Evolutionary conservation across 2,113 vertebrate species (phyloP), one percentile per base, ranked within the genome.

Genomic region (Canis aureus): DNA sequence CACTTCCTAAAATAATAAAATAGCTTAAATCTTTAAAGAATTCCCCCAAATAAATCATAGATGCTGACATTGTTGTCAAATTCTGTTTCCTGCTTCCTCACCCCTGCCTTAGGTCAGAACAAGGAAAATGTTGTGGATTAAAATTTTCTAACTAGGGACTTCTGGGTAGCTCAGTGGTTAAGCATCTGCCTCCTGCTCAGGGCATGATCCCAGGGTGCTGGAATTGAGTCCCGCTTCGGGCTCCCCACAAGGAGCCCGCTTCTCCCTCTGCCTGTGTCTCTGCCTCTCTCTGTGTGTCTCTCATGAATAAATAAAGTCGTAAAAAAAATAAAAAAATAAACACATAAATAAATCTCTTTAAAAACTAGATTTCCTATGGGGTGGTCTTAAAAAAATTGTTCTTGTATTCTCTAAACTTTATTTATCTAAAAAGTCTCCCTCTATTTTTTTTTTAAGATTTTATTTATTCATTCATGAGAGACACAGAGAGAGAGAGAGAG

Each of bases 21-120:
- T 51, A 85, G 29, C 25, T 91, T 87, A 55, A 81, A 32, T 82
- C 59, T 81, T 84, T 83, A 60, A 95, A 95, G 32, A 93, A 69
- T 23, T 73, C n/a, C 64, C 32, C 71, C 74, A 35, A 57, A 86
- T 79, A 71, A 95, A 38, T 86, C 73, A 79, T 64, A 25, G 16
- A 43, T 76, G 8, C 81, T 92, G 84, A 60, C 35, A 38, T 67
- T 89, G 49, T 67, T 74, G 88, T 90, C 38, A 38, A 57, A 64
- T 95, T 85, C 59, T 51, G 4, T 79, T 71, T 83, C 62, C 80
- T 62, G 3, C 76, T 23, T 43, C 5, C 9, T 20, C 57, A 23
- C 15, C 49, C 62, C 32, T 32, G 12, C 23, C 49, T 91, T 66
- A 53, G 55, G 71, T 59, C 22, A 95, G 69, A 95, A 85, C 32